Evolutionary conservation across 1,140 invertebrate species (phyloP), one percentile per base, ranked within the genome.

Genomic region (Metopolophium dirhodum): DNA sequence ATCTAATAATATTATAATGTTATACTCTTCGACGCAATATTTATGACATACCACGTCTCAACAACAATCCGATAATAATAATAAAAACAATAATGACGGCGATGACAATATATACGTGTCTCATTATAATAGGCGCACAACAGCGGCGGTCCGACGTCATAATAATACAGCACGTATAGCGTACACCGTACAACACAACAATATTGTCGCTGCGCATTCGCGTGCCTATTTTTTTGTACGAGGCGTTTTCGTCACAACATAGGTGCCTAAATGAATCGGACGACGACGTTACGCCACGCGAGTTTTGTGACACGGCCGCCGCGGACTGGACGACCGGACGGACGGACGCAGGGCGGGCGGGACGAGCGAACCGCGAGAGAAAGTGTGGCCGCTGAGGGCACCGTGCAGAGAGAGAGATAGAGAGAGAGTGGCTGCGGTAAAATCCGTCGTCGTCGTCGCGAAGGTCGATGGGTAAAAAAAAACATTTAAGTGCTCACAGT

Each of bases 51-150:
- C 61, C 30, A 3, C 30, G 61, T 68, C 61, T 68, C 61, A 14
- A 77, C 61, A 77, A 77, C 61, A 77, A 77, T 77, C 61, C 61
- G 61, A 77, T 77, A 77, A 77, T 30, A 77, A 77, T 77, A 77
- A 77, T n/a, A 77, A 77, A 77, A 77, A 77, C 61, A 77, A 77
- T 18, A 30, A n/a, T n/a, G 30, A n/a, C 30, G 30, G 61, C 61
- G 61, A 77, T 77, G 61, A 77, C 61, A 77, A 20, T n/a, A n/a
- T 18, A n/a, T 68, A n/a, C 61, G 61, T n/a, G 30, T 77, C 14
- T 77, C 14, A 23, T 77, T 18, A n/a, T n/a, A 4, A 30, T 0
- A 68, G 11, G 23, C 22, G 54, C 1, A 30, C 57, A 61, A 30
- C 57, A 9, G 57, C 57, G 57, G 57, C 57, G 57, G 57, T 30